Evolutionary conservation across 2,888 invertebrate genomes (phyloP).

Genomic region (Pachliopta kotzebuea): DNA sequence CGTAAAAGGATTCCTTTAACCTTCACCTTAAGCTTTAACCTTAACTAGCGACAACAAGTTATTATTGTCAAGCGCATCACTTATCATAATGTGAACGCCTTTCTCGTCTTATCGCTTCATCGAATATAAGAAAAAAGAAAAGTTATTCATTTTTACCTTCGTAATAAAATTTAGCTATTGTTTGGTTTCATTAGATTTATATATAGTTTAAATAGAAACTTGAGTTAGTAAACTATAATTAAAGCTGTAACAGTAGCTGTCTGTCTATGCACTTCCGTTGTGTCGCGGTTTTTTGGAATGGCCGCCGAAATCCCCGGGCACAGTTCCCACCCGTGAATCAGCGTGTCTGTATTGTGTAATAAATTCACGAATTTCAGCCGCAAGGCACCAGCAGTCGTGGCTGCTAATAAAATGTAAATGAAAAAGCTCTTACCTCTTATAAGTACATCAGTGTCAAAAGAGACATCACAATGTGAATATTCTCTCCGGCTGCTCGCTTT

Average conservation of each 20-base stretch:
- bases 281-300: conserved; percentile 7
- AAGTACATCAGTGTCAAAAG: no score
- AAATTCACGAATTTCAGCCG: conserved; percentile 2
- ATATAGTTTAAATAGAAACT: neutral
- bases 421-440: no score
- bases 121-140: no score
- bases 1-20: no score
- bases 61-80: no score
- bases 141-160: neutral
- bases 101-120: no score
- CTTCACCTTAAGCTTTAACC: no score
- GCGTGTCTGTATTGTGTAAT: conserved; percentile 13
- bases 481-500: no score
- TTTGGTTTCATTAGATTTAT: neutral
- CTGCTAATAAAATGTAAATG: neutral
- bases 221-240: neutral
- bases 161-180: neutral
- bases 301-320: conserved; percentile 8
- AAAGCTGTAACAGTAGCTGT: neutral
- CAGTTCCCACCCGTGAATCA: conserved; percentile 1
- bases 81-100: no score
- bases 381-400: neutral
- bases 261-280: conserved; percentile 6
- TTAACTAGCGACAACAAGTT: no score
- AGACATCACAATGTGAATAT: no score